phyloP scores from a whole-genome alignment of 2,888 invertebrate species.

The Auanema sp. region DNA sequence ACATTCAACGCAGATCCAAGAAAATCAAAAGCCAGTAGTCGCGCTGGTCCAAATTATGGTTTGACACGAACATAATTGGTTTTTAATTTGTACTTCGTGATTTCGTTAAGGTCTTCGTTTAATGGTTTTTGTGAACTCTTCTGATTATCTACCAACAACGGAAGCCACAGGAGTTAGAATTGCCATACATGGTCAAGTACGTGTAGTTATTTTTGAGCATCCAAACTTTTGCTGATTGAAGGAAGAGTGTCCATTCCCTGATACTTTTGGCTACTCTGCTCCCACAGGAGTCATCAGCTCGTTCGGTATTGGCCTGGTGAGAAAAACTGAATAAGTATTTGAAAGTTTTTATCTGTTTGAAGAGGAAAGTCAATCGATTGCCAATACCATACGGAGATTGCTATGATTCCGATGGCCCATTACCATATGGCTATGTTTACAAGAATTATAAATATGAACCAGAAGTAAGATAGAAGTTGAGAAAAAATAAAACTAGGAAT shows the following conservation, averaged over 20 bases:
- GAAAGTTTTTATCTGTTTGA: constrained; percentile 3
- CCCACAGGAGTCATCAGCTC: constrained; percentile 58
- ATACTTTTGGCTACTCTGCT: constrained; percentile 53
- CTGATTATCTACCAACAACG: constrained; percentile 62
- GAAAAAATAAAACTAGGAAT: neutral
- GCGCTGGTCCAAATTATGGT: constrained; percentile 62
- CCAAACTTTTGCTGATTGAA: constrained; percentile 2
- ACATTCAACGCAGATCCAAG: constrained; percentile 55
- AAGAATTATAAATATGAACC: constrained; percentile 60
- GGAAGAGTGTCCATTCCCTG: constrained; percentile 60
- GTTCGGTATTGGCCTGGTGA: constrained; percentile 56
- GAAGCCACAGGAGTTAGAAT: constrained; percentile 61
- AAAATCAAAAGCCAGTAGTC: constrained; percentile 38
- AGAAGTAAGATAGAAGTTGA: constrained; percentile 35
- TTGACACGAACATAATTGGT: neutral
- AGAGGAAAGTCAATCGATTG: constrained; percentile 56
- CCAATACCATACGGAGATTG: constrained; percentile 35
- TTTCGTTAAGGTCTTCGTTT: constrained; percentile 50
- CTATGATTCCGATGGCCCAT: constrained; percentile 33
- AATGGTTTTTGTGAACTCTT: constrained; percentile 59
- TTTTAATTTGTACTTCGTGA: neutral
- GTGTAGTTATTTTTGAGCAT: neutral
- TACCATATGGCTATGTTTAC: constrained; percentile 52
- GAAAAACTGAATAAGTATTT: neutral
- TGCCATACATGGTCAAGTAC: constrained; percentile 56